phyloP scores from a whole-genome alignment of 2,113 vertebrate genomes.

The Gorilla gorilla region DNA sequence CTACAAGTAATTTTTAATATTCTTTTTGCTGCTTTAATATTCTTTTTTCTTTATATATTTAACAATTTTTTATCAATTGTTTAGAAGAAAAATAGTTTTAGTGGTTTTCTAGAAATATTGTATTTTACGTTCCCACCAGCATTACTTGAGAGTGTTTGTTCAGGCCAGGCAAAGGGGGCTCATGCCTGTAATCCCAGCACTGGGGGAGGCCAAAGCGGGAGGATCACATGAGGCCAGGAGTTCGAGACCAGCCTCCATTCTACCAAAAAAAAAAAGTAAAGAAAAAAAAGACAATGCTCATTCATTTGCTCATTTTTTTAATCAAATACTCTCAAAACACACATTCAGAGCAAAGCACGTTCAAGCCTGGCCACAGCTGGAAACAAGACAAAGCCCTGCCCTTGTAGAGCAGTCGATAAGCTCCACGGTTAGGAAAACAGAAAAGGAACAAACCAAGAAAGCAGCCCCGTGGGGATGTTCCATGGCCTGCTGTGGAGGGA shows the following conservation, averaged over 20 bases:
- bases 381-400: neutral
- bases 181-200: too few species aligned
- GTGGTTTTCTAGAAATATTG: neutral
- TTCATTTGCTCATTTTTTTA: neutral
- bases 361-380: neutral
- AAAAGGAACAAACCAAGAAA: neutral
- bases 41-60: neutral
- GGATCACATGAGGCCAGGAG: too few species aligned
- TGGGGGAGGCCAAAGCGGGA: too few species aligned
- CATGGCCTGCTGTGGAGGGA: too few species aligned
- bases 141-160: rapidly evolving
- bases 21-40: neutral
- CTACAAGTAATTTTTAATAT: neutral
- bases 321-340: neutral
- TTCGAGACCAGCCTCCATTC: too few species aligned
- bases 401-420: rapidly evolving
- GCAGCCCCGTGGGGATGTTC: neutral
- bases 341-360: neutral
- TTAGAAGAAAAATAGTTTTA: neutral
- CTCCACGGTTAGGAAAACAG: too few species aligned
- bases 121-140: neutral
- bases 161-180: too few species aligned
- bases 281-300: too few species aligned
- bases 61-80: neutral
- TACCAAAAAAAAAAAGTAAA: too few species aligned